Evolutionary conservation across 1,140 invertebrate species (phyloP).

Genomic region (Paralvinella palmiformis): DNA sequence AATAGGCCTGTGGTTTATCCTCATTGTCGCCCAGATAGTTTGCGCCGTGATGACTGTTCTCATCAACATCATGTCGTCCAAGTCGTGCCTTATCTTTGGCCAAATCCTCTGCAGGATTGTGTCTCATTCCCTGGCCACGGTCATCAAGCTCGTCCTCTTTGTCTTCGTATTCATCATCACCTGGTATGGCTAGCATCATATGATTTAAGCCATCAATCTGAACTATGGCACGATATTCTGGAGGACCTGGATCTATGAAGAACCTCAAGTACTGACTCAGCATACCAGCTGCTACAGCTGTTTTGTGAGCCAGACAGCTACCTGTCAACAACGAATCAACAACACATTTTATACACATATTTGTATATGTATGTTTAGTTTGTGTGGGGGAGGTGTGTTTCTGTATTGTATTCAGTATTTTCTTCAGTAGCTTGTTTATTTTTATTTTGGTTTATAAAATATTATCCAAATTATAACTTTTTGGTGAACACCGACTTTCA

Average conservation of each 20-base stretch:
- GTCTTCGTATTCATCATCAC: neutral
- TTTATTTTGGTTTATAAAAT: too few species aligned
- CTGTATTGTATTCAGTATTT: too few species aligned
- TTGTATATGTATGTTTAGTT: too few species aligned
- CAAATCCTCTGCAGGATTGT: neutral
- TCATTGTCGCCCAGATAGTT: too few species aligned
- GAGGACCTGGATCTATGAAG: neutral
- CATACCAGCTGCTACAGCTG: constrained; percentile 11
- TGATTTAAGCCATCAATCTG: constrained; percentile 6
- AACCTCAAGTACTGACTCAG: constrained; percentile 13
- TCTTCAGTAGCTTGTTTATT: too few species aligned
- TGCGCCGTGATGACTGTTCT: neutral
- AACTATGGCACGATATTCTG: neutral
- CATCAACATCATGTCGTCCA: neutral
- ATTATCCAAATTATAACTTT: too few species aligned
- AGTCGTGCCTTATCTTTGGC: neutral
- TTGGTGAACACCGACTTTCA: too few species aligned
- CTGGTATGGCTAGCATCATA: neutral
- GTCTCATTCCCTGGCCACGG: too few species aligned
- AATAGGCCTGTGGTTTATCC: too few species aligned
- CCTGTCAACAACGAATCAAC: constrained; percentile 3
- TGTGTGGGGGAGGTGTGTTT: too few species aligned
- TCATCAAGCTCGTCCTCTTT: neutral
- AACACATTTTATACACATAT: neutral
- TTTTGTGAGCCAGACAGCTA: constrained; percentile 16